Base-by-base conservation (phyloP, 1,140 invertebrate species). In the Hyposmocoma kahamanoa region DNA sequence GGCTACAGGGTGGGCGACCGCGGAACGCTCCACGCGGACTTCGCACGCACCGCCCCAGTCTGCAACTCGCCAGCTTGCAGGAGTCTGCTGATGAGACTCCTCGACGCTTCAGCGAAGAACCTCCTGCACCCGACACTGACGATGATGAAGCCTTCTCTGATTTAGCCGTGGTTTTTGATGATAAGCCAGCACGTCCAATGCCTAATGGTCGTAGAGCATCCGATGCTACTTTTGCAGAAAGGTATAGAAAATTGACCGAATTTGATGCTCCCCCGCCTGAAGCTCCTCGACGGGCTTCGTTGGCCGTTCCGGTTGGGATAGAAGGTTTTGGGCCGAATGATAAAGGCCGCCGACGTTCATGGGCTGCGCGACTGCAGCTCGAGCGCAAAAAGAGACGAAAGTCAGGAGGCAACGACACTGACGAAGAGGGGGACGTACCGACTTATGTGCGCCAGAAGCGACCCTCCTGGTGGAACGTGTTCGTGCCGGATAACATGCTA, bases 401-500 rank as follows among this genome's bases (percentile, higher is more conserved):
- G 55, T 87, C 86, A 2, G 84, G 82, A 2, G 79, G 75, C 20
- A 80, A 78, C 44, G 81, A 84, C 21, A 87, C 84, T 19, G 88
- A 88, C 58, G 86, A 87, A 30, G 89, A 90, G 45, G 84, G 72
- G 21, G 84, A 89, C 8, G 84, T 88, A n/a, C 83, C 72, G 5
- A 59, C 69, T 11, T 88, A 89, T 61, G 77, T 88, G 2, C 87
- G 92, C 13, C 92, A 94, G 67, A 94, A 94, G 67, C 87, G 94
- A 49, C 90, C 91, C 8, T 95, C 93, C 10, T 95, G 94, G 94
- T 95, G 93, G 93, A 94, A 94, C 68, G 92, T 94, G 21, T 94
- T 95, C 61, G 91, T 93, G 5, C 91, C 91, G 45, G 92, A 94
- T 62, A 89, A 90, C 73, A 79, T 87, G 70, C 83, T 90, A 47